Conservation (phyloP, 1,140 invertebrate species). For the Diorhabda elongata region DNA sequence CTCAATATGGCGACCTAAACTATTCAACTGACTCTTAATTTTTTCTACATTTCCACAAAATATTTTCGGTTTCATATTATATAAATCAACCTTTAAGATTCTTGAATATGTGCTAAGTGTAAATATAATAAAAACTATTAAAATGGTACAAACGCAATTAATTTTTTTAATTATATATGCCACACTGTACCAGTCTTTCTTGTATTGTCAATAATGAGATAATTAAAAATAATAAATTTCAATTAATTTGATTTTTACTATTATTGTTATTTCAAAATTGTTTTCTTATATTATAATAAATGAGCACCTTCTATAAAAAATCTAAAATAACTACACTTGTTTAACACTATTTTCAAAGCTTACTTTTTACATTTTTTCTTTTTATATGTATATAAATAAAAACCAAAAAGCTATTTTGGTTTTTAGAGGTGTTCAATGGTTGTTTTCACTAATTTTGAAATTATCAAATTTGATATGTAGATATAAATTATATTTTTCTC, state of each 20-base stretch:
- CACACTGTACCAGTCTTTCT: slow-evolving; percentile 8
- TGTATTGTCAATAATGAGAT: slow-evolving; percentile 14
- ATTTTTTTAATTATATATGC: neutral
- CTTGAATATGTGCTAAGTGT: too few species aligned
- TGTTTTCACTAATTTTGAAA: slow-evolving; percentile 25
- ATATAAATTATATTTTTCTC: slow-evolving; percentile 11
- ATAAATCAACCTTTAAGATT: too few species aligned
- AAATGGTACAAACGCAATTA: neutral
- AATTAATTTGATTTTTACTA: slow-evolving; percentile 13
- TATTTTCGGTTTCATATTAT: too few species aligned
- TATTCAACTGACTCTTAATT: too few species aligned
- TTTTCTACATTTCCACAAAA: too few species aligned
- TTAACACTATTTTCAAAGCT: slow-evolving; percentile 23
- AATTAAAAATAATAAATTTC: slow-evolving; percentile 12
- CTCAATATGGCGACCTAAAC: too few species aligned
- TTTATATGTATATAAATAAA: slow-evolving; percentile 20
- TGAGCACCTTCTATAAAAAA: slow-evolving; percentile 39
- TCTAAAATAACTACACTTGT: slow-evolving; percentile 16
- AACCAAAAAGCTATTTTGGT: slow-evolving; percentile 10
- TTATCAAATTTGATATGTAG: slow-evolving; percentile 31
- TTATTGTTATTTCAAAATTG: slow-evolving; percentile 7
- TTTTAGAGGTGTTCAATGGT: slow-evolving; percentile 32
- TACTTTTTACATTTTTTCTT: slow-evolving; percentile 30
- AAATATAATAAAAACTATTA: neutral
- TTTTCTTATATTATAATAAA: slow-evolving; percentile 27